Conservation (phyloP, 2,797 vertebrate genomes). For the Chelidonichthys spinosus region DNA sequence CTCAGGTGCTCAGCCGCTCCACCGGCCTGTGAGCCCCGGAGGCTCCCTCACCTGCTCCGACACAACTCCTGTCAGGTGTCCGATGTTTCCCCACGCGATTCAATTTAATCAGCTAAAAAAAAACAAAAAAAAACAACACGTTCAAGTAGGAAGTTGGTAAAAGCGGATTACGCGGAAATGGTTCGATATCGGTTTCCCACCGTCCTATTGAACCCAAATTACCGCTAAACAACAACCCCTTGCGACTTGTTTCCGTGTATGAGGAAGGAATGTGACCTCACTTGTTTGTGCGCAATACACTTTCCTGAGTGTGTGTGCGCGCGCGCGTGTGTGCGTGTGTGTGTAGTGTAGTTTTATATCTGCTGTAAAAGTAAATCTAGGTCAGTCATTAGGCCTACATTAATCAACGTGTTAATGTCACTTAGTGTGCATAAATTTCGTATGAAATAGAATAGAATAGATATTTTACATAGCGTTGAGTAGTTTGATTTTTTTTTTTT, state of each 20-base stretch:
- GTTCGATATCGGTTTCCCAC: accelerated
- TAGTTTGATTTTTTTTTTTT: background rate
- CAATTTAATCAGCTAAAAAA: background rate
- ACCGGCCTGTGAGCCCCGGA: background rate
- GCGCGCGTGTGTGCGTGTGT: background rate
- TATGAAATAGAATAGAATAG: background rate
- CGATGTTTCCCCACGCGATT: no score
- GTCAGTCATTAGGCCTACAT: no score
- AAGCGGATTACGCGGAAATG: background rate
- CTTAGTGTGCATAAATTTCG: background rate
- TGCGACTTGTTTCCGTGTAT: constrained; percentile 23
- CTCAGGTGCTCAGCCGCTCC: background rate
- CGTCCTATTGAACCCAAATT: background rate
- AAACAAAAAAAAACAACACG: background rate
- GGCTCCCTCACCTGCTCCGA: background rate
- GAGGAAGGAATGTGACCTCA: constrained; percentile 65
- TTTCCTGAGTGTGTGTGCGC: constrained; percentile 5
- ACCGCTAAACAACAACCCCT: background rate
- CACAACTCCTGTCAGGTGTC: background rate
- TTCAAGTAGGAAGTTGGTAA: background rate
- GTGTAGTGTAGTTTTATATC: background rate
- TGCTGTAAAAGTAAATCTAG: background rate
- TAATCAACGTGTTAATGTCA: no score
- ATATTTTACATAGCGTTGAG: background rate
- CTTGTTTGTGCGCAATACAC: constrained; percentile 58